These are phyloP conservation scores for Euzetes globulus DNA, from an alignment of 2,888 invertebrate genomes.

Conservation along the genomic window DNA sequence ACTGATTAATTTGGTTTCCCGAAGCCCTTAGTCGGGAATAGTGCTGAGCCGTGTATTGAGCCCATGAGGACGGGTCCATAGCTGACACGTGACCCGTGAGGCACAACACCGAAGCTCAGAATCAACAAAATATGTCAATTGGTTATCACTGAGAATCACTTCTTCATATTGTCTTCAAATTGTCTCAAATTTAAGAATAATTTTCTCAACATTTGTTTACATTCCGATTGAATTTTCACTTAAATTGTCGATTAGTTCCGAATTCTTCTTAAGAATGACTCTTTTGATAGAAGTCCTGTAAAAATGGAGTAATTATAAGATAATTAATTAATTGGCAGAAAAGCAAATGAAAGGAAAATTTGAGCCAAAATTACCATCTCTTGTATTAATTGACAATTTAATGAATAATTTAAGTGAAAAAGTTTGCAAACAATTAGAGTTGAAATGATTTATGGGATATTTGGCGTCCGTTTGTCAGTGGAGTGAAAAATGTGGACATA, in stretches of 20 bases:
- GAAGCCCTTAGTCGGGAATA: constrained; percentile 29
- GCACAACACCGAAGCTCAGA: neutral
- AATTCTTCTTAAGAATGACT: neutral
- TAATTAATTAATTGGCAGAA: neutral
- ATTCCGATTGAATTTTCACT: neutral
- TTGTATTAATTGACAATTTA: neutral
- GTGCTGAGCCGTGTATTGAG: constrained; percentile 19
- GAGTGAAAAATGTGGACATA: neutral
- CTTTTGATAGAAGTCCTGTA: neutral
- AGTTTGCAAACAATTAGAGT: neutral
- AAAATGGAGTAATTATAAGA: neutral
- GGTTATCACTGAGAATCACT: neutral
- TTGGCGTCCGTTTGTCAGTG: neutral
- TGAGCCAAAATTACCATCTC: constrained; percentile 11
- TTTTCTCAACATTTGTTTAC: constrained; percentile 17
- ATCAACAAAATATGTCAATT: neutral
- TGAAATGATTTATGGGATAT: neutral
- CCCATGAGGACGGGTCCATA: constrained; percentile 14
- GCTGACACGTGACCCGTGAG: neutral
- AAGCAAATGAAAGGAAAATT: neutral
- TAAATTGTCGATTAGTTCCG: neutral
- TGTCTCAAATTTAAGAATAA: neutral
- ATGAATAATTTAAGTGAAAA: neutral
- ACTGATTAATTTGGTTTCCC: constrained; percentile 35
- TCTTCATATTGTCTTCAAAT: neutral